Evolutionary conservation across 2,113 vertebrate species (phyloP).

Genomic region (Brachirus orientalis): DNA sequence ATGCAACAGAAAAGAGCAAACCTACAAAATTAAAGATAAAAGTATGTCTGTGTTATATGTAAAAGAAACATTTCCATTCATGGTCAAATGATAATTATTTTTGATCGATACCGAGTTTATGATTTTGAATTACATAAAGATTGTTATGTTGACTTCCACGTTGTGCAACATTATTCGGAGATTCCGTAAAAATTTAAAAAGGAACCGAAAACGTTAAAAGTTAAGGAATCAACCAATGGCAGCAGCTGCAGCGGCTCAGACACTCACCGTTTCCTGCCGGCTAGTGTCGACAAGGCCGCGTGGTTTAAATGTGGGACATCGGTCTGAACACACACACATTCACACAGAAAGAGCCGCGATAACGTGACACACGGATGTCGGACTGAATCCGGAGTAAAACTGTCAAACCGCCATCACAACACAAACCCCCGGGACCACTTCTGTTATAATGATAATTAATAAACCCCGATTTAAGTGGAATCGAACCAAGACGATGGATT

Average conservation of each 20-base stretch:
- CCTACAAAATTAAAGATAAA: too few species aligned
- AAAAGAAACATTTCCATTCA: too few species aligned
- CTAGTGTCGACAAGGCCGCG: slow-evolving; percentile 69
- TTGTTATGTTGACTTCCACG: too few species aligned
- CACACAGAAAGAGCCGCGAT: slow-evolving; percentile 4
- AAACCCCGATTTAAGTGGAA: not conserved
- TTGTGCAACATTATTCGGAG: too few species aligned
- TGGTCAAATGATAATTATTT: too few species aligned
- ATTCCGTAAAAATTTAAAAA: too few species aligned
- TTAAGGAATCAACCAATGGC: slow-evolving; percentile 67
- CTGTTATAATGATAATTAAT: not conserved
- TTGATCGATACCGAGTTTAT: too few species aligned
- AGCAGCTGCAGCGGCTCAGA: slow-evolving; percentile 55
- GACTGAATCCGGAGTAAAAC: slow-evolving; percentile 2
- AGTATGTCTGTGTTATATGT: too few species aligned
- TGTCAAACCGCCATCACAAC: not conserved
- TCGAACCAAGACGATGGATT: not conserved
- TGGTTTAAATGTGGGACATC: slow-evolving; percentile 81
- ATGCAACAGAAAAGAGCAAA: too few species aligned
- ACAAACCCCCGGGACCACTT: not conserved
- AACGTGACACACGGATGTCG: slow-evolving; percentile 26
- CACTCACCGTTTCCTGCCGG: slow-evolving; percentile 71
- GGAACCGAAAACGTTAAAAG: too few species aligned
- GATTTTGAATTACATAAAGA: too few species aligned
- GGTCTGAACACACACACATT: slow-evolving; percentile 14